A percentile compares a stretch with the other conserved stretches of the same genome.
These are phyloP conservation scores for Umimayanthus kanabou DNA, from an alignment of 92 coral and sea anemone genomes.

Conservation along the genomic window DNA sequence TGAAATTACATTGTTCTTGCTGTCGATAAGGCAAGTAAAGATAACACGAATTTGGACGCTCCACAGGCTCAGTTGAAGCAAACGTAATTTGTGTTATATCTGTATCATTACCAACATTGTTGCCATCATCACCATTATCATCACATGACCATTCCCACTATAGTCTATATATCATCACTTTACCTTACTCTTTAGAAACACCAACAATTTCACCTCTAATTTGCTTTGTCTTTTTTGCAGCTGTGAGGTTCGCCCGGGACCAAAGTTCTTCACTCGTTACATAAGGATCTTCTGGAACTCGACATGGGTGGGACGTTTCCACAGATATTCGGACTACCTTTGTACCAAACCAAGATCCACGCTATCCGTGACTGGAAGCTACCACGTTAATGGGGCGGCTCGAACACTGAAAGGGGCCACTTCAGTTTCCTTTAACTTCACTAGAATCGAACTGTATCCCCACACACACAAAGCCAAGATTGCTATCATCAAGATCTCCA, in stretches of 20 bases:
- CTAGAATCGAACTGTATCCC: slow-evolving; percentile 59
- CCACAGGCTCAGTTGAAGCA: too few species aligned
- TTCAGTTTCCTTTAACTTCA: slow-evolving; percentile 65
- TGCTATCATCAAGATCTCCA: slow-evolving; percentile 44
- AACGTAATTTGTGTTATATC: too few species aligned
- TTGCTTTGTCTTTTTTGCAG: slow-evolving; percentile 48
- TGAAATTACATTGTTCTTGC: too few species aligned
- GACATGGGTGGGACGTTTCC: slow-evolving; percentile 71
- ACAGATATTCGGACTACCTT: slow-evolving; percentile 70
- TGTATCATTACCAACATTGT: neutral
- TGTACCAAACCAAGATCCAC: slow-evolving; percentile 75
- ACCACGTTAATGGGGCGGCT: slow-evolving; percentile 40
- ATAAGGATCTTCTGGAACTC: slow-evolving; percentile 62
- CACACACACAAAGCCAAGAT: slow-evolving; percentile 50
- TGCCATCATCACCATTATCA: neutral
- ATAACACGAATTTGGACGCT: too few species aligned
- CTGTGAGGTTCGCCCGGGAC: slow-evolving; percentile 91
- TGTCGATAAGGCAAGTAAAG: too few species aligned
- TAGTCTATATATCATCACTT: neutral
- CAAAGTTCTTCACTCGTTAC: slow-evolving; percentile 74
- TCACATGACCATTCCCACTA: neutral
- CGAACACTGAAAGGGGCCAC: slow-evolving; percentile 55
- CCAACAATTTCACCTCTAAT: neutral
- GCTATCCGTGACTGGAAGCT: slow-evolving; percentile 61
- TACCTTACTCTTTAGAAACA: neutral